These are phyloP conservation scores for Astreopora myriophthalma DNA, from an alignment of 64 coral and sea anemone species.

Conservation along the genomic window DNA sequence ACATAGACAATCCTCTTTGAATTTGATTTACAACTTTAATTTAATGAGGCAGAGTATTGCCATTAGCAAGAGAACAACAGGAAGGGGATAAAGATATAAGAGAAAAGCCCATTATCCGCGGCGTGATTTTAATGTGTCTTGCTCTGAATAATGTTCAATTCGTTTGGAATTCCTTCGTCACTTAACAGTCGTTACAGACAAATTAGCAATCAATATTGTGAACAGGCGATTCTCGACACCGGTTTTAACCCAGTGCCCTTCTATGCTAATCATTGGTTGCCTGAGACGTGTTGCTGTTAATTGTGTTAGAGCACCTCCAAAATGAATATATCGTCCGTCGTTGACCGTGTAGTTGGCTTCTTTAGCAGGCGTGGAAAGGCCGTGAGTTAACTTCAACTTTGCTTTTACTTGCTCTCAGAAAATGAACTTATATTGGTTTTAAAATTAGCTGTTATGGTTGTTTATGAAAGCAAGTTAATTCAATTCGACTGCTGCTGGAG, in stretches of 20 bases:
- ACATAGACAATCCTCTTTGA: no score
- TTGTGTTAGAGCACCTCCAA: not conserved
- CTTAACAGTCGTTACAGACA: not conserved
- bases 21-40: no score
- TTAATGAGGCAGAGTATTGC: no score
- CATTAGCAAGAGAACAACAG: no score
- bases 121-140: not conserved
- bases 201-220: not conserved
- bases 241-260: not conserved
- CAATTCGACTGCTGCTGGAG: not conserved
- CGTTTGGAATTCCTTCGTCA: not conserved
- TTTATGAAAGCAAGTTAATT: not conserved
- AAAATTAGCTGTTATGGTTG: not conserved
- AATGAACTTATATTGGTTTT: not conserved
- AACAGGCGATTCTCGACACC: not conserved
- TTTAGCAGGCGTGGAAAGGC: not conserved
- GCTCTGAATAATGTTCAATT: not conserved
- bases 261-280: not conserved
- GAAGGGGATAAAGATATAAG: no score
- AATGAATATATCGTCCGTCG: not conserved
- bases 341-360: conserved; percentile 1
- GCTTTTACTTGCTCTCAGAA: not conserved
- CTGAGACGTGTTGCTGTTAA: not conserved
- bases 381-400: not conserved
- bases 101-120: no score